phyloP scores from a whole-genome alignment of 2,113 vertebrate genomes.

The Lethenteron camtschaticum region DNA sequence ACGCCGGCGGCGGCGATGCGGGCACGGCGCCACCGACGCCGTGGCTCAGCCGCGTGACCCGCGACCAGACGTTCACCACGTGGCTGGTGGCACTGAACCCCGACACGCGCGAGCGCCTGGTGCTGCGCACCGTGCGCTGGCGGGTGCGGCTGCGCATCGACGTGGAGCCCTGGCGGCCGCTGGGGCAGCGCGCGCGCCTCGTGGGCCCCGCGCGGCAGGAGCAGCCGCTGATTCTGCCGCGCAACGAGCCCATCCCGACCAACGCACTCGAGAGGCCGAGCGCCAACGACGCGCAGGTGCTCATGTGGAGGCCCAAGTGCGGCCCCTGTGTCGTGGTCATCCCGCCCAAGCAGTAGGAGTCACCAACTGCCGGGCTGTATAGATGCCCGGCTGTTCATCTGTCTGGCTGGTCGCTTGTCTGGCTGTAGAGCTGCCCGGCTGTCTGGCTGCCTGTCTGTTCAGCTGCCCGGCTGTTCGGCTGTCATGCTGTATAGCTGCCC shows the following conservation, averaged over 20 bases:
- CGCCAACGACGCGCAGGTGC: slow-evolving; percentile 85
- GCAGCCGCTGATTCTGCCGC: slow-evolving; percentile 65
- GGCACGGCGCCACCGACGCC: slow-evolving; percentile 27
- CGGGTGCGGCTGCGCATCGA: slow-evolving; percentile 81
- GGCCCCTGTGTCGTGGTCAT: slow-evolving; percentile 71
- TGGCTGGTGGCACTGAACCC: slow-evolving; percentile 93
- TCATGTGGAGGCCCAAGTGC: slow-evolving; percentile 91
- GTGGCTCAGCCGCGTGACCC: slow-evolving; percentile 59
- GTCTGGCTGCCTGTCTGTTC: too few species aligned
- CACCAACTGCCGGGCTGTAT: background rate
- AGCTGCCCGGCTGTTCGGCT: too few species aligned
- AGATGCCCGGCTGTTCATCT: too few species aligned
- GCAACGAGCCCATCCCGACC: slow-evolving; percentile 75
- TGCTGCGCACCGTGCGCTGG: slow-evolving; percentile 93
- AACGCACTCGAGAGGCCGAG: slow-evolving; percentile 83
- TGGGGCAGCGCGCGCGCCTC: slow-evolving; percentile 61
- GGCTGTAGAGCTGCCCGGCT: too few species aligned
- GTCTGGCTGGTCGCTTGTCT: too few species aligned
- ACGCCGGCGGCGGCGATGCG: slow-evolving; percentile 12
- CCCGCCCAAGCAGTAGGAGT: slow-evolving; percentile 50
- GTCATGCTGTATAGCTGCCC: too few species aligned
- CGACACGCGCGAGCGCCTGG: slow-evolving; percentile 70
- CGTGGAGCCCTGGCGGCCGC: slow-evolving; percentile 56
- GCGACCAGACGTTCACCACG: slow-evolving; percentile 95
- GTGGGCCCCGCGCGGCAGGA: slow-evolving; percentile 74